These are phyloP conservation scores for Gymnopithys bicolor DNA, from an alignment of 2,797 vertebrate species.

Conservation along the genomic window DNA sequence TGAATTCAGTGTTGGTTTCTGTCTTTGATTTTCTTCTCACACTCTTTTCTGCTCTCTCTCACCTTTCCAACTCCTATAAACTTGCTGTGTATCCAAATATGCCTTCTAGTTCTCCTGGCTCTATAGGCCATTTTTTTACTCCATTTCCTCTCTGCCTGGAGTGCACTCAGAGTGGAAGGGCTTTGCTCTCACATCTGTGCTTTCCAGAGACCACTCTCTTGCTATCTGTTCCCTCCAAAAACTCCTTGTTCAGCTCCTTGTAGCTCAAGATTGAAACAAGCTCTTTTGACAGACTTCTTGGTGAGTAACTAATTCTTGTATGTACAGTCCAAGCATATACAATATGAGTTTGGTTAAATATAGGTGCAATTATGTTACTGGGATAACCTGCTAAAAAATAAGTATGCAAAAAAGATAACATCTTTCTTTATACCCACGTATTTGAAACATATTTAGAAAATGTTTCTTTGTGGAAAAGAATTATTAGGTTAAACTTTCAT, in stretches of 20 bases:
- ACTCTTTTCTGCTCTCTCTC: background rate
- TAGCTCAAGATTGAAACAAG: background rate
- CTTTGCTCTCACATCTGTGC: background rate
- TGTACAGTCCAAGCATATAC: background rate
- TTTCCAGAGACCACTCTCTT: background rate
- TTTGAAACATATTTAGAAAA: background rate
- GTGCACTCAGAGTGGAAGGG: background rate
- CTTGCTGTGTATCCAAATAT: background rate
- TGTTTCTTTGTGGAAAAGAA: background rate
- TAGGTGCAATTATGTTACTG: background rate
- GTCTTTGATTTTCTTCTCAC: background rate
- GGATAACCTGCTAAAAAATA: background rate
- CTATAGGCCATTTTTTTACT: background rate
- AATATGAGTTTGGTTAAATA: background rate
- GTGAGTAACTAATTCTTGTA: background rate
- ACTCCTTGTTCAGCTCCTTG: background rate
- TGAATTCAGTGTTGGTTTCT: background rate
- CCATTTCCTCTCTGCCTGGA: background rate
- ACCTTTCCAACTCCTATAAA: background rate
- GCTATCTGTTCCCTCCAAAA: background rate
- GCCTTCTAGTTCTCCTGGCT: background rate
- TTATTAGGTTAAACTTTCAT: background rate
- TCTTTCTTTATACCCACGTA: background rate
- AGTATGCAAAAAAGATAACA: background rate
- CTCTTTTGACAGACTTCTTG: background rate